These are phyloP conservation scores for Xenentodon cancila DNA, from an alignment of 2,797 vertebrate species.

Conservation along the genomic window DNA sequence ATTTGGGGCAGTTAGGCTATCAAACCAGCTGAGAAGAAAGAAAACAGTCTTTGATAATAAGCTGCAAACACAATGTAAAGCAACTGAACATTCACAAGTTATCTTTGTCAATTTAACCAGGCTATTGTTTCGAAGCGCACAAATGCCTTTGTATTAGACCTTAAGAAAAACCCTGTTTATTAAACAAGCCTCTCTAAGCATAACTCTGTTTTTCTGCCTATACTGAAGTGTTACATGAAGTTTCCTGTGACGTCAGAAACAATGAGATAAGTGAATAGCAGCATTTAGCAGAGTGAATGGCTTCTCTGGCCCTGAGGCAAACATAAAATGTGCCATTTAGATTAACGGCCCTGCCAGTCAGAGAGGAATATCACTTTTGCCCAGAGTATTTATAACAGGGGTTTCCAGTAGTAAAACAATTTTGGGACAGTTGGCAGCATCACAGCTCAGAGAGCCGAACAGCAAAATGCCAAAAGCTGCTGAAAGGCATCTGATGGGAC, in stretches of 20 bases:
- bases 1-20: constrained; percentile 68
- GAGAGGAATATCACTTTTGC: constrained; percentile 41
- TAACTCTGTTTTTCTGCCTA: constrained; percentile 9
- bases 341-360: constrained; percentile 37
- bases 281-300: constrained; percentile 45
- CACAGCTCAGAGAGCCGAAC: constrained; percentile 26
- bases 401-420: constrained; percentile 35
- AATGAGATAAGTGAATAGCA: constrained; percentile 55
- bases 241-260: constrained; percentile 60
- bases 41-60: constrained; percentile 44
- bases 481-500: too few species aligned
- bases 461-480: not conserved
- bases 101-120: constrained; percentile 33
- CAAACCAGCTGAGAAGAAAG: constrained; percentile 57
- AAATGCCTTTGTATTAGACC: constrained; percentile 19
- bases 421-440: constrained; percentile 37
- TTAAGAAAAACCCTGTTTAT: constrained; percentile 12
- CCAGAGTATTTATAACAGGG: constrained; percentile 43
- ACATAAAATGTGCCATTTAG: constrained; percentile 46
- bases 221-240: constrained; percentile 45
- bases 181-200: too few species aligned
- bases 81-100: constrained; percentile 39
- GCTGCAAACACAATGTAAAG: constrained; percentile 18
- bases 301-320: constrained; percentile 33
- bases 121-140: constrained; percentile 47